Evolutionary conservation across 2,113 vertebrate species (phyloP).

Genomic region (Himantopus leucocephalus): DNA sequence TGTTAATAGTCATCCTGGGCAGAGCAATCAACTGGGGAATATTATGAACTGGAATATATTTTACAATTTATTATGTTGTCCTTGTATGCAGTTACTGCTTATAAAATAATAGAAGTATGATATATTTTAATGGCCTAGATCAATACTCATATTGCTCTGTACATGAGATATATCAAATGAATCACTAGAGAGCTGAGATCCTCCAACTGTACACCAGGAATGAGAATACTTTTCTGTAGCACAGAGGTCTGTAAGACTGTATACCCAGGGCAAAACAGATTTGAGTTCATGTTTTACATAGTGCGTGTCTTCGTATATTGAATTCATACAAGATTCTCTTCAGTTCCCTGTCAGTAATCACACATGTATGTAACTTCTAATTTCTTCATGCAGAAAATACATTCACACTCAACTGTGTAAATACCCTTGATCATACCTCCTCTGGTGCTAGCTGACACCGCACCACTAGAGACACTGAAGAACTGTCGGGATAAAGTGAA

Average conservation of each 20-base stretch:
- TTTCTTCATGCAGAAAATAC: neutral
- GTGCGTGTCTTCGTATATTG: fast-evolving
- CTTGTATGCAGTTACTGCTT: neutral
- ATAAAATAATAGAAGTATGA: neutral
- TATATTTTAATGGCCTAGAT: neutral
- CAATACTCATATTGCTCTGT: neutral
- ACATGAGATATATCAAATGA: neutral
- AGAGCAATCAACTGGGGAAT: neutral
- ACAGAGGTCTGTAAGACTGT: neutral
- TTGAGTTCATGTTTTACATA: neutral
- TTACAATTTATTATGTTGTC: neutral
- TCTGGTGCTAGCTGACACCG: neutral
- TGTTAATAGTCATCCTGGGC: neutral
- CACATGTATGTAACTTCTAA: neutral
- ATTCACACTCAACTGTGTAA: neutral
- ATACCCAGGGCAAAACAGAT: neutral
- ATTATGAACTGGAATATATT: neutral
- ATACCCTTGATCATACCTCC: neutral
- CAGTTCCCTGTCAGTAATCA: neutral
- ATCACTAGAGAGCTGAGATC: neutral
- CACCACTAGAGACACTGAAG: neutral
- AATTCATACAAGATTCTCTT: neutral
- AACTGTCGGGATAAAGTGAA: neutral
- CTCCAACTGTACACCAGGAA: neutral
- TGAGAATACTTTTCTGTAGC: neutral